A percentile compares a stretch with the other conserved stretches of the same genome.
Conservation (phyloP, 2,113 vertebrate genomes). For the Ciconia maguari region DNA sequence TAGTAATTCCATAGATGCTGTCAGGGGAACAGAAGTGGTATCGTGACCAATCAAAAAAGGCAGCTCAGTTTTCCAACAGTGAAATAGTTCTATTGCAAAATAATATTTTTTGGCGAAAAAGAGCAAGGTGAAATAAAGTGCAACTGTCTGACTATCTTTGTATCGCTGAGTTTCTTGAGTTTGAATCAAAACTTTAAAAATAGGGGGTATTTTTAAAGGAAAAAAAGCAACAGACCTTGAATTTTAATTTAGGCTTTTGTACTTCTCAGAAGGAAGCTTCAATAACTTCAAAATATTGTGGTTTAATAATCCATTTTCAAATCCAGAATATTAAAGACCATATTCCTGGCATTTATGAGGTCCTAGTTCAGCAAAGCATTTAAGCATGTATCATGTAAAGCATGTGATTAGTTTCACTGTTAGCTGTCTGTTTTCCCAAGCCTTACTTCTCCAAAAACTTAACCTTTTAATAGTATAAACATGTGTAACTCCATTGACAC, state of each 20-base stretch:
- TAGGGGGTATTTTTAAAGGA: not conserved
- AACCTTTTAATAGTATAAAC: not conserved
- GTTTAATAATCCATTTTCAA: not conserved
- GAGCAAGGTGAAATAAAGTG: not conserved
- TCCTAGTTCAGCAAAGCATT: not conserved
- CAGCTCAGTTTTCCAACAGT: not conserved
- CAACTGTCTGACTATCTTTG: not conserved
- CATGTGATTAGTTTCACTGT: not conserved
- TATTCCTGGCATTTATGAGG: not conserved
- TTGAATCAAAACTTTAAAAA: not conserved
- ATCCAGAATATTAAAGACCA: not conserved
- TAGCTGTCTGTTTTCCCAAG: not conserved
- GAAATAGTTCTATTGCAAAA: not conserved
- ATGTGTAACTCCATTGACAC: not conserved
- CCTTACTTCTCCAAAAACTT: not conserved
- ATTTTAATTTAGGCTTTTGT: not conserved
- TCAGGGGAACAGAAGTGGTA: not conserved
- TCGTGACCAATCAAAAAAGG: not conserved
- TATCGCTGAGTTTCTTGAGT: not conserved
- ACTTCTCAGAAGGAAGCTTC: not conserved
- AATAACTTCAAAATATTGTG: not conserved
- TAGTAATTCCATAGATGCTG: not conserved
- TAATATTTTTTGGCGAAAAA: not conserved
- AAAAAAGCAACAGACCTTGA: not conserved
- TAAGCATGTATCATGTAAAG: not conserved